Evolutionary conservation across 2,888 invertebrate species (phyloP), one percentile per base, ranked within the genome.

Genomic region (Morpho achilles): DNA sequence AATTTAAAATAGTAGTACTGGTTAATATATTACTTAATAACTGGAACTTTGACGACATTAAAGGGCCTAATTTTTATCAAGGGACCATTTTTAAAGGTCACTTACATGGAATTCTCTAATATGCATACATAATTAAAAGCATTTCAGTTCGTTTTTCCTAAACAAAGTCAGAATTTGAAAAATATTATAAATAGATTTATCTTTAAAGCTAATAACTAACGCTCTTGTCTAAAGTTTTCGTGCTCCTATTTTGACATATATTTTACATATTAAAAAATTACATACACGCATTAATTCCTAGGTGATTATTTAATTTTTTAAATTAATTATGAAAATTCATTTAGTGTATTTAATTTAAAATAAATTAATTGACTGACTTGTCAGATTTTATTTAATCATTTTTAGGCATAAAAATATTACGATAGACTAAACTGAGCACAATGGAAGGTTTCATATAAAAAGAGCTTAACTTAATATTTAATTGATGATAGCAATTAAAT

Each of bases 331-430:
- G 53, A 53, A 61, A 56, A 59, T 62, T 63, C 42, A 56, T 53
- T 53, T 44, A 56, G 49, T 60, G 44, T 43, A 64, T 55, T 53
- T 62, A 56, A 57, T 59, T 53, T 59, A 57, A 61, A 56, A 66
- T 63, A 66, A 66, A 66, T 66, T 61, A 66, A 66, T 63, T 61
- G 62, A 61, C 62, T 51, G 47, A 58, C 60, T 57, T 64, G 64
- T 55, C 59, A 62, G 51, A 60, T 50, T 59, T 54, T 40, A 49
- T 56, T 53, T 42, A 44, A 61, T 53, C 40, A n/a, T 43, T 51
- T 53, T 58, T 58, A 60, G 50, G 60, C 61, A 23, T 55, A 10
- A 54, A 53, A 49, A 41, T 59, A 59, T 48, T 57, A 46, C 52
- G 42, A 55, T 50, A 55, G 5, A 32, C 3, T 9, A 42, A 55